Evolutionary conservation across 2,797 vertebrate species (phyloP).

Genomic region (Naso thynnoides): DNA sequence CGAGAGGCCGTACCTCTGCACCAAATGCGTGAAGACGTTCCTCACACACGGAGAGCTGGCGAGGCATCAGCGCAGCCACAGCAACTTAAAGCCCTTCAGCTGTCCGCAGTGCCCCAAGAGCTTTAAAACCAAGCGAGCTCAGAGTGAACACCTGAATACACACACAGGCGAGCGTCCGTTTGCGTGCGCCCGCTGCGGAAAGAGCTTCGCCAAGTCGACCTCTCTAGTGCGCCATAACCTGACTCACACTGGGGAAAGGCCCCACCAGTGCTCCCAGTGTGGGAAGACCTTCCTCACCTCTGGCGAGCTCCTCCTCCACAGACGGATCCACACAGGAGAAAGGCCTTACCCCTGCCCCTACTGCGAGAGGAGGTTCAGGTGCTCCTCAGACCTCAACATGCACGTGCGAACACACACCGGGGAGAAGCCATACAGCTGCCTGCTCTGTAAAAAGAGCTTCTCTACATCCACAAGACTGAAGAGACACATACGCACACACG

Average conservation of each 20-base stretch:
- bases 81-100: conserved; percentile 60
- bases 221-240: conserved; percentile 73
- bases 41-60: conserved; percentile 73
- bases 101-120: conserved; percentile 73
- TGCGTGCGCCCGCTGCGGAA: conserved; percentile 56
- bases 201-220: conserved; percentile 74
- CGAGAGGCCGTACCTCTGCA: conserved; percentile 73
- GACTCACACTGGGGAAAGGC: conserved; percentile 77
- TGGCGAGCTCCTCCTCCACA: conserved; percentile 75
- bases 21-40: conserved; percentile 74
- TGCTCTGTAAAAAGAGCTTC: conserved; percentile 72
- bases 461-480: conserved; percentile 67
- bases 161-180: conserved; percentile 70
- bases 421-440: conserved; percentile 69
- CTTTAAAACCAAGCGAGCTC: conserved; percentile 76
- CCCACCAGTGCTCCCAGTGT: conserved; percentile 73
- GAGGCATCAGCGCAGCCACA: conserved; percentile 77
- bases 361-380: conserved; percentile 76
- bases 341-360: conserved; percentile 72
- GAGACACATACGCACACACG: conserved; percentile 70
- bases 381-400: conserved; percentile 75
- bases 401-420: conserved; percentile 74
- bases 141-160: conserved; percentile 68
- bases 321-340: conserved; percentile 74
- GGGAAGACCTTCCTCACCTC: conserved; percentile 77